These are phyloP conservation scores for Orchestes rusci DNA, from an alignment of 2,888 invertebrate species.

Conservation along the genomic window DNA sequence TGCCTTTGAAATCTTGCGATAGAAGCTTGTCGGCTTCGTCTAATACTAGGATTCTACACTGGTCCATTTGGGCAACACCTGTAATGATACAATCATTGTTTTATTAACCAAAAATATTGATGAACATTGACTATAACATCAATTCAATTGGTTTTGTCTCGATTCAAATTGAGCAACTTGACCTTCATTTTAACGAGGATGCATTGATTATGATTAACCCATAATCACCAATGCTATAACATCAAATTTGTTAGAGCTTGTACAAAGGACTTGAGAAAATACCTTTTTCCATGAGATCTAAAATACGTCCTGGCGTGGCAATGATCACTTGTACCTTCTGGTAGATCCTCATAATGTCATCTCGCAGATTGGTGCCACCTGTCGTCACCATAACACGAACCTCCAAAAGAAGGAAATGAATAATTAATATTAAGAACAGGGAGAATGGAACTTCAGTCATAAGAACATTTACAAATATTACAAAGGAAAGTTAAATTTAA, in stretches of 20 bases:
- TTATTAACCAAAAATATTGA: not conserved
- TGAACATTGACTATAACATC: not conserved
- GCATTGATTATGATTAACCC: no score
- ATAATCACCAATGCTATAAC: no score
- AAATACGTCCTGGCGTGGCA: slow-evolving; percentile 97
- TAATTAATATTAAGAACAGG: not conserved
- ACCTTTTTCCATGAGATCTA: slow-evolving; percentile 97
- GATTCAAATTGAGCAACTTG: no score
- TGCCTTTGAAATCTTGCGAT: slow-evolving; percentile 94
- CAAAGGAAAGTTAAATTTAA: no score
- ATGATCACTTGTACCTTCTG: slow-evolving; percentile 99
- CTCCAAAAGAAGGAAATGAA: no score
- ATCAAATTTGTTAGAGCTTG: no score
- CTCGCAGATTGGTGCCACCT: slow-evolving; percentile 94
- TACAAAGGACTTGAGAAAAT: no score
- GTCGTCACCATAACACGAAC: slow-evolving; percentile 99
- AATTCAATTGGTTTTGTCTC: no score
- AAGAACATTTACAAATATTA: no score
- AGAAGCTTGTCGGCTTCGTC: slow-evolving; percentile 99
- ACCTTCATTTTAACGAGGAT: no score
- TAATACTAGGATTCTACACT: slow-evolving; percentile 93
- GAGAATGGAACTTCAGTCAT: not conserved
- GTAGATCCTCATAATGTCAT: slow-evolving; percentile 99
- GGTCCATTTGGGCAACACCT: slow-evolving; percentile 66
- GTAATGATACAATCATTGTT: no score